Conservation (phyloP, 2,888 invertebrate species). For the Dasysyrphus tricinctus region DNA sequence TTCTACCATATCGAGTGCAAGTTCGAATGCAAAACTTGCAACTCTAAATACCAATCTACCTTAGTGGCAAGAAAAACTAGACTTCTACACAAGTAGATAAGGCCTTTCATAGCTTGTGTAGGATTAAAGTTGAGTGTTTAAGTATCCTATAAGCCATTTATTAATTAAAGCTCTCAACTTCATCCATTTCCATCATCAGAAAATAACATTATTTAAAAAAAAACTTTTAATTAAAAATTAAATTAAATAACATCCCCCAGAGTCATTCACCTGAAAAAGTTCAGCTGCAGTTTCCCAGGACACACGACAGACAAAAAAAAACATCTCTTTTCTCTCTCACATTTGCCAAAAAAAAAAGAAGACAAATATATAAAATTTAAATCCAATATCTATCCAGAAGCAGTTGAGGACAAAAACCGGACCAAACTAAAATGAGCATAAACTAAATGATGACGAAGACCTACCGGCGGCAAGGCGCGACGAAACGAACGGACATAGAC, state of each 20-base stretch:
- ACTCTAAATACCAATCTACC: not conserved
- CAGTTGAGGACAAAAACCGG: constrained; percentile 51
- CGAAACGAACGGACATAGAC: not conserved
- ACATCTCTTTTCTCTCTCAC: not conserved
- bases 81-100: not conserved
- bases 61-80: not conserved
- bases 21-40: too few relatives aligned
- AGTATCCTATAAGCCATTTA: constrained; percentile 5
- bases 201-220: not conserved
- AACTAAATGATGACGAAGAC: constrained; percentile 11
- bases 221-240: constrained; percentile 29
- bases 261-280: constrained; percentile 55
- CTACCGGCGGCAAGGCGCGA: not conserved
- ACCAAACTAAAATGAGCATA: constrained; percentile 24
- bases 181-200: not conserved
- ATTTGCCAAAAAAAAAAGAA: constrained; percentile 30
- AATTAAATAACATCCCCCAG: constrained; percentile 3
- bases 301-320: constrained; percentile 14
- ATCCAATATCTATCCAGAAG: constrained; percentile 54
- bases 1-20: too few relatives aligned
- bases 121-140: not conserved
- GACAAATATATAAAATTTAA: constrained; percentile 38
- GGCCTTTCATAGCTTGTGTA: not conserved
- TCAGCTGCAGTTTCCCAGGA: constrained; percentile 47
- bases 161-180: constrained; percentile 13